Percentiles rank a stretch among this genome's conserved stretches.
Evolutionary conservation across 2,888 invertebrate genomes (phyloP).

Genomic region (Drosophila neotestacea): DNA sequence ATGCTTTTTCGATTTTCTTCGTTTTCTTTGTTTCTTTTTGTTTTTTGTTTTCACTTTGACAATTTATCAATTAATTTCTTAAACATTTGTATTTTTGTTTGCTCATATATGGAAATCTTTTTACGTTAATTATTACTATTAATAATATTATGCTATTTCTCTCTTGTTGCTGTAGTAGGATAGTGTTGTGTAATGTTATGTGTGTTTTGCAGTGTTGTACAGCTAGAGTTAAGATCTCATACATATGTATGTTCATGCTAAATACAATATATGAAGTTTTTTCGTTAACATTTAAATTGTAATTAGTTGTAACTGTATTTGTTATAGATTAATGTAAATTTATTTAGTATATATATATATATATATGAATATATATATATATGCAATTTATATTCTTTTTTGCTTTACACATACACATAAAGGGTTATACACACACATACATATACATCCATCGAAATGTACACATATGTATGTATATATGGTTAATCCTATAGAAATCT

Average conservation of each 20-base stretch:
- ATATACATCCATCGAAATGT: constrained; percentile 15
- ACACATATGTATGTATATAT: constrained; percentile 15
- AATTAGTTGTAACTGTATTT: constrained; percentile 48
- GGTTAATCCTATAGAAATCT: constrained; percentile 23
- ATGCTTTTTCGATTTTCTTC: constrained; percentile 3
- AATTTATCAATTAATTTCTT: constrained; percentile 31
- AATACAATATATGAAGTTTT: constrained; percentile 12
- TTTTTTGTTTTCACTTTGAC: constrained; percentile 24
- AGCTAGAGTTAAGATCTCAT: constrained; percentile 36
- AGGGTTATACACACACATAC: constrained; percentile 18
- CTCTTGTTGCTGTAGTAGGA: constrained; percentile 19
- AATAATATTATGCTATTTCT: constrained; percentile 17
- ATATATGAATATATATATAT: constrained; percentile 14
- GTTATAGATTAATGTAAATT: constrained; percentile 52
- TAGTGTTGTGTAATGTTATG: constrained; percentile 17
- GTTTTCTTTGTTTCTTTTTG: constrained; percentile 1
- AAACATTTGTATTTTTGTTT: constrained; percentile 25
- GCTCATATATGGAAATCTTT: constrained; percentile 50
- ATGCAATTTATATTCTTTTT: constrained; percentile 45
- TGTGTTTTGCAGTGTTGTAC: constrained; percentile 25
- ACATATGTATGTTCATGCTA: constrained; percentile 6
- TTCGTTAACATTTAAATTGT: constrained; percentile 48
- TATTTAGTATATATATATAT: constrained; percentile 35
- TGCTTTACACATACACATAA: constrained; percentile 36
- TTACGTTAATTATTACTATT: constrained; percentile 19